These are phyloP conservation scores for Amblyopsis rosae DNA, from an alignment of 2,113 vertebrate species.

Conservation along the genomic window DNA sequence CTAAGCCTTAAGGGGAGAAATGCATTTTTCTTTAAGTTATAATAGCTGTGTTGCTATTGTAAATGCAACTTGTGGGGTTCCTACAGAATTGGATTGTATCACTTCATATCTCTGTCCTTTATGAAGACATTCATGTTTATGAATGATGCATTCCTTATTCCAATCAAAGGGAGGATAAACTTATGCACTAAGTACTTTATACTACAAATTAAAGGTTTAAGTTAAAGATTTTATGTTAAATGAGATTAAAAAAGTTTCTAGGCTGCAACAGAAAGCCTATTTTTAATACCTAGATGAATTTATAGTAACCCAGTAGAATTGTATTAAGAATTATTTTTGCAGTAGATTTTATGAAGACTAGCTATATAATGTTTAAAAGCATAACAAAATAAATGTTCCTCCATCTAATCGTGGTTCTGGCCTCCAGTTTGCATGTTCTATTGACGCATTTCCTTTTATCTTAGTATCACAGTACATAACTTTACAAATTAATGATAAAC, in stretches of 20 bases:
- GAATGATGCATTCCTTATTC: conserved; percentile 44
- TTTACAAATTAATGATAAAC: conserved; percentile 19
- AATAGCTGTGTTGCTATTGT: conserved; percentile 60
- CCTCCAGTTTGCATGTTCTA: conserved; percentile 9
- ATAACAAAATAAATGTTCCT: conserved; percentile 6
- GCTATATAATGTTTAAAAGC: conserved; percentile 8
- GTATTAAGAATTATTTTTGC: conserved; percentile 40
- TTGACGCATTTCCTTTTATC: conserved; percentile 21
- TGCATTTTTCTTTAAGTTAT: conserved; percentile 27
- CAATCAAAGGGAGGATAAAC: conserved; percentile 44
- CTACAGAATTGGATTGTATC: conserved; percentile 65
- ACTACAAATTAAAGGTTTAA: conserved; percentile 40
- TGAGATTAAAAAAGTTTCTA: conserved; percentile 34
- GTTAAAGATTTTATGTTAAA: conserved; percentile 46
- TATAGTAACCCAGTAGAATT: conserved; percentile 31
- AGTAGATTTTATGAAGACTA: conserved; percentile 22
- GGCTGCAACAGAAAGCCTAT: conserved; percentile 39
- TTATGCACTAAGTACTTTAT: conserved; percentile 75
- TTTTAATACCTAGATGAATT: background rate
- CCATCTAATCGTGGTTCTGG: background rate
- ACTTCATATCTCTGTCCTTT: conserved; percentile 50
- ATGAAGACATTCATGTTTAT: conserved; percentile 41
- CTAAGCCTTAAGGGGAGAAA: conserved; percentile 60
- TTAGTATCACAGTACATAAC: conserved; percentile 3
- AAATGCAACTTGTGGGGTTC: conserved; percentile 64